These are phyloP conservation scores for Drosophila mayri DNA, from an alignment of 1,140 invertebrate species.

Conservation along the genomic window DNA sequence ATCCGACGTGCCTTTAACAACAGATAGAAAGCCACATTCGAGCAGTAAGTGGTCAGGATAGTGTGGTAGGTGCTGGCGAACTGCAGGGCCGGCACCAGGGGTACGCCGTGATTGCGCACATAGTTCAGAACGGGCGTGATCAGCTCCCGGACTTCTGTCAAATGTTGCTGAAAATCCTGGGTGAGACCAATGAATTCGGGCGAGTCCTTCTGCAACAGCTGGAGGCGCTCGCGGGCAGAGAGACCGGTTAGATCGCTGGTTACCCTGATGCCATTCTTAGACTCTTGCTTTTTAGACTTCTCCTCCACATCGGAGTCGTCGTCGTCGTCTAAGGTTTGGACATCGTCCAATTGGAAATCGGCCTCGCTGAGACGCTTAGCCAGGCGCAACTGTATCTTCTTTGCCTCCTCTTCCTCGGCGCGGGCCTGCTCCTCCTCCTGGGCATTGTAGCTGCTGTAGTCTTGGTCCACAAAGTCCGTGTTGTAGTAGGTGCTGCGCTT, in stretches of 20 bases:
- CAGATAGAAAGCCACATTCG: slow-evolving; percentile 94
- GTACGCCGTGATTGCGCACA: slow-evolving; percentile 86
- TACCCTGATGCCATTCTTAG: slow-evolving; percentile 23
- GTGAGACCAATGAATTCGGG: slow-evolving; percentile 92
- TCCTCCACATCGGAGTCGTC: slow-evolving; percentile 73
- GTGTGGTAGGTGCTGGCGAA: slow-evolving; percentile 91
- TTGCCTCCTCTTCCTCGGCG: slow-evolving; percentile 94
- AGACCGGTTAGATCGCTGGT: slow-evolving; percentile 90
- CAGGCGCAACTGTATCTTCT: slow-evolving; percentile 91
- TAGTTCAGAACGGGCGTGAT: slow-evolving; percentile 89
- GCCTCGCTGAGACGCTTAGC: slow-evolving; percentile 92
- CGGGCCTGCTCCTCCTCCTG: slow-evolving; percentile 90
- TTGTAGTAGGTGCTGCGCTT: slow-evolving; percentile 92
- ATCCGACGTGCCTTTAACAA: slow-evolving; percentile 91
- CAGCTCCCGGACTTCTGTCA: slow-evolving; percentile 88
- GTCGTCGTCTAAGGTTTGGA: slow-evolving; percentile 23
- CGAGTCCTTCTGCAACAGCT: slow-evolving; percentile 92
- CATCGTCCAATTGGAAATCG: slow-evolving; percentile 90
- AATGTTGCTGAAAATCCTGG: slow-evolving; percentile 91
- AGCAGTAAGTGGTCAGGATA: slow-evolving; percentile 92
- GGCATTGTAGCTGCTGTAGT: slow-evolving; percentile 91
- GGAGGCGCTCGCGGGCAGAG: slow-evolving; percentile 90
- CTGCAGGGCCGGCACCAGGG: slow-evolving; percentile 80
- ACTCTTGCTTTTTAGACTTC: neutral
- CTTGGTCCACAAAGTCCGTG: slow-evolving; percentile 95